Percentiles rank a stretch among this genome's conserved stretches.
These are phyloP conservation scores for Crocidura indochinensis DNA, from an alignment of 2,797 vertebrate genomes.

Conservation along the genomic window DNA sequence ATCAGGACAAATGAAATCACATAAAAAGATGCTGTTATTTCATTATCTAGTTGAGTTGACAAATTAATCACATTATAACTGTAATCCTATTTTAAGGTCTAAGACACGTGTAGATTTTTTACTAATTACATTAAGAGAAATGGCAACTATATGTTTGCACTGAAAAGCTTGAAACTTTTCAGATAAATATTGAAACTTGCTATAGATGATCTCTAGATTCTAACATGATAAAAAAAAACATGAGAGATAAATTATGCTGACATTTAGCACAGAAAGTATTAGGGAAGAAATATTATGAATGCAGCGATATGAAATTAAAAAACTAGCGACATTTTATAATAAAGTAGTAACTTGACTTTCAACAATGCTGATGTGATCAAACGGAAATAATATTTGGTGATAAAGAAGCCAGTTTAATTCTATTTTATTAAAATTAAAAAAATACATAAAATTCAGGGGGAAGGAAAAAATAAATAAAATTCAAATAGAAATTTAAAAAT, in stretches of 20 bases:
- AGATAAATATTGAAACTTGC: background rate
- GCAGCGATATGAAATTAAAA: background rate
- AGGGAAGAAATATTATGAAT: background rate
- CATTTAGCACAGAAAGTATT: background rate
- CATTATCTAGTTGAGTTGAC: background rate
- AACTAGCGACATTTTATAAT: background rate
- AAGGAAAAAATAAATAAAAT: too few relatives aligned
- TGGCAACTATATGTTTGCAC: background rate
- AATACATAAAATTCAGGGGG: too few relatives aligned
- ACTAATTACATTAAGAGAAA: background rate
- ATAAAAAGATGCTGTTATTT: background rate
- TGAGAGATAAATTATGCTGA: background rate
- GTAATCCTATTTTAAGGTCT: background rate
- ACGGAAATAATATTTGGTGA: background rate
- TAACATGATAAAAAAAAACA: background rate
- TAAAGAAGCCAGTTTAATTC: background rate
- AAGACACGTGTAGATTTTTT: background rate
- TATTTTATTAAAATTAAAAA: background rate
- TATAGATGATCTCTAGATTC: background rate
- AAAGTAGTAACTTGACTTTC: background rate
- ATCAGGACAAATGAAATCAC: background rate
- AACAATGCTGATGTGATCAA: background rate
- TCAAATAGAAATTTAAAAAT: too few relatives aligned
- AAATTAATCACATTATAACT: conserved; percentile 3
- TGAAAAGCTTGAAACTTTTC: background rate